phyloP scores from a whole-genome alignment of 2,888 invertebrate species.

The Biston stratarius region DNA sequence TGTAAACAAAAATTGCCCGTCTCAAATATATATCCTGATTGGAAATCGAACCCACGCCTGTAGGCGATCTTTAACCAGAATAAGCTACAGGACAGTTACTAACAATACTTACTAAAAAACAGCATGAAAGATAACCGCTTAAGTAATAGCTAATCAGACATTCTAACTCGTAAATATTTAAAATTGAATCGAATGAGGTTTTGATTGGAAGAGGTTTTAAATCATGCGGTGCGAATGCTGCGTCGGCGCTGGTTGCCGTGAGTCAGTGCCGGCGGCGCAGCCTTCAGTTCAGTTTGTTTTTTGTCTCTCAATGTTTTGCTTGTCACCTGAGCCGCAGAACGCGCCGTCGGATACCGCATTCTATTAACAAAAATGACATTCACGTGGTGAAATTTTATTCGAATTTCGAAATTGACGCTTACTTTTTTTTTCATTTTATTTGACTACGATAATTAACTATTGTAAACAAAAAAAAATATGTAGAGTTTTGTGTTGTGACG shows the following conservation, averaged over 20 bases:
- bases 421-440: conserved; percentile 3
- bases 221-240: conserved; percentile 15
- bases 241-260: conserved; percentile 17
- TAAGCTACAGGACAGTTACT: too few species aligned
- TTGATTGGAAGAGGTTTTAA: background rate
- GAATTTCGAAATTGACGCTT: background rate
- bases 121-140: too few species aligned
- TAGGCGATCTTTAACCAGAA: too few species aligned
- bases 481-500: background rate
- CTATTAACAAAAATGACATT: conserved; percentile 37
- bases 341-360: conserved; percentile 27
- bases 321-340: conserved; percentile 38
- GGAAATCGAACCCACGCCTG: too few species aligned
- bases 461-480: background rate
- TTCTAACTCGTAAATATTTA: background rate
- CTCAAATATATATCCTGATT: too few species aligned
- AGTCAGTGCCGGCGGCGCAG: conserved; percentile 12
- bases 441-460: background rate
- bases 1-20: too few species aligned
- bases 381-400: conserved; percentile 11
- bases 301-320: conserved; percentile 44
- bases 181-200: background rate
- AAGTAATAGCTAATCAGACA: too few species aligned
- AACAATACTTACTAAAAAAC: too few species aligned
- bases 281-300: conserved; percentile 22